These are phyloP conservation scores for Heliconius ismenius DNA, from an alignment of 2,888 invertebrate species.

Conservation along the genomic window DNA sequence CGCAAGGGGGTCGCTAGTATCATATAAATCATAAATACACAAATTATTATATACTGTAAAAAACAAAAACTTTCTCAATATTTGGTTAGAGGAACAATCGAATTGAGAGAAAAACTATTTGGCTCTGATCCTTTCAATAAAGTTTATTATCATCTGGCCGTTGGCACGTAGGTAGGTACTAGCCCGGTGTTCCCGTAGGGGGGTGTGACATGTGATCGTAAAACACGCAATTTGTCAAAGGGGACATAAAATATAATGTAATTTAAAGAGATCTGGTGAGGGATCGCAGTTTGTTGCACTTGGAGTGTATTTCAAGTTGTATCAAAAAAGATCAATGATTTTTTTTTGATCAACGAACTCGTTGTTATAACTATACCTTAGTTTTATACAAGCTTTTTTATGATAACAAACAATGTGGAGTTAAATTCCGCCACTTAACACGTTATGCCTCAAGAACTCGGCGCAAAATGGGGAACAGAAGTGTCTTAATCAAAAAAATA, in stretches of 20 bases:
- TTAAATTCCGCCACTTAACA: too few species aligned
- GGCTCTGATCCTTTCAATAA: conserved; percentile 36
- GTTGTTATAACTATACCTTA: too few species aligned
- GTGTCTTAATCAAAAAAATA: too few species aligned
- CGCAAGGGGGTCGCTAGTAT: too few species aligned
- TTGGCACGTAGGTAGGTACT: conserved; percentile 20
- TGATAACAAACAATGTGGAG: too few species aligned
- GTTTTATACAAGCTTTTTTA: too few species aligned
- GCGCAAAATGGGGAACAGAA: too few species aligned
- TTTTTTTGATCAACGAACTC: too few species aligned
- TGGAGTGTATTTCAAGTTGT: conserved; percentile 20
- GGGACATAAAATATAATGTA: conserved; percentile 58
- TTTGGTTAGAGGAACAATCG: not conserved
- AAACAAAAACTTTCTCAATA: not conserved
- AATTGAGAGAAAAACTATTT: conserved; percentile 22
- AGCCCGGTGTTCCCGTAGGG: not conserved
- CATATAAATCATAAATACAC: not conserved
- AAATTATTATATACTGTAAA: not conserved
- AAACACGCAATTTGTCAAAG: conserved; percentile 60
- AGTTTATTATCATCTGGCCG: conserved; percentile 38
- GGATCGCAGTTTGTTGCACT: conserved; percentile 16
- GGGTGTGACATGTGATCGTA: conserved; percentile 1
- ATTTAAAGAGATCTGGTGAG: conserved; percentile 47
- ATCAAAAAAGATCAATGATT: too few species aligned
- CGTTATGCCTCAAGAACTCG: too few species aligned